phyloP scores from a whole-genome alignment of 2,888 invertebrate genomes.

The Fragum fragum region DNA sequence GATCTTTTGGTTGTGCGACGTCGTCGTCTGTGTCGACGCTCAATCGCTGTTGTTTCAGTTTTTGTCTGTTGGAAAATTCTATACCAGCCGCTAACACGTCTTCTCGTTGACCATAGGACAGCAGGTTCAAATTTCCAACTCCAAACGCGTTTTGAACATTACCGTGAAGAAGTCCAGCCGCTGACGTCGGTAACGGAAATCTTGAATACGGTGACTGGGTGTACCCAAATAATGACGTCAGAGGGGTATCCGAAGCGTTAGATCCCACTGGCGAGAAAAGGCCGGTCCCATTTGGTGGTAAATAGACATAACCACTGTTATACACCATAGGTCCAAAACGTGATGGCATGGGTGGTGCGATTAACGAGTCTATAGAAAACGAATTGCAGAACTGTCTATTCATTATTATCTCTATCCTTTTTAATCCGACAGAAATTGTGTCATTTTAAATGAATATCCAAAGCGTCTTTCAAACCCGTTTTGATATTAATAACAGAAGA shows the following conservation, averaged over 20 bases:
- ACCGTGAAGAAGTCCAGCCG: conserved; percentile 27
- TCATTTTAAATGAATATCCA: no score
- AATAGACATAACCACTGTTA: conserved; percentile 70
- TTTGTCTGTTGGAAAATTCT: conserved; percentile 1
- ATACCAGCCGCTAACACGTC: background rate
- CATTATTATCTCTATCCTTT: conserved; percentile 52
- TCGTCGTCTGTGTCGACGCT: conserved; percentile 26
- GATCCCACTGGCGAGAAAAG: conserved; percentile 43
- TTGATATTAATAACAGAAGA: no score
- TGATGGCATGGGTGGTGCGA: conserved; percentile 68
- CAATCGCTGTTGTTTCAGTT: conserved; percentile 3
- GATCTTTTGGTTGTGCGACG: conserved; percentile 43
- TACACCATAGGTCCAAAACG: conserved; percentile 72
- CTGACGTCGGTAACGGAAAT: conserved; percentile 37
- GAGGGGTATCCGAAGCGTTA: conserved; percentile 27
- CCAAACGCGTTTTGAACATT: background rate
- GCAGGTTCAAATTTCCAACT: conserved; percentile 2
- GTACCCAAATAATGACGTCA: conserved; percentile 52
- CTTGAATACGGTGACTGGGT: conserved; percentile 47
- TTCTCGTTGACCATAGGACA: conserved; percentile 7
- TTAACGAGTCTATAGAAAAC: conserved; percentile 78
- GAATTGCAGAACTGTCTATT: conserved; percentile 71
- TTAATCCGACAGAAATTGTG: background rate
- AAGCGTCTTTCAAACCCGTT: no score
- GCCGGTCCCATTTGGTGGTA: conserved; percentile 63